Evolutionary conservation across 2,888 invertebrate species (phyloP).

Genomic region (Ectobius pallidus): DNA sequence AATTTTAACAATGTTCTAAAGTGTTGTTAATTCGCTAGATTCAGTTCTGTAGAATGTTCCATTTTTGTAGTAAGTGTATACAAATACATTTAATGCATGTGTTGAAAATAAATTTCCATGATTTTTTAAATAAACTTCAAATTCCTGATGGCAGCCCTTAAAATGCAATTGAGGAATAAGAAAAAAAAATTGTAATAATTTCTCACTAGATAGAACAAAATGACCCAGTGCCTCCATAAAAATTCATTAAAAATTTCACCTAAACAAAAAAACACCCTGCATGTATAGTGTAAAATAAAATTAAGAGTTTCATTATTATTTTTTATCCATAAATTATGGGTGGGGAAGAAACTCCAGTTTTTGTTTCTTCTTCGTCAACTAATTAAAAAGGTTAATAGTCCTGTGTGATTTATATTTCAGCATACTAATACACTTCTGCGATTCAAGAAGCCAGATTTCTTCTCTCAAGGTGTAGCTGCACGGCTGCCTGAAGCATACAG

Average conservation of each 20-base stretch:
- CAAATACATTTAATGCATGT: not conserved
- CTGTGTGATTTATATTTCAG: not conserved
- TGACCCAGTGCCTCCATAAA: not conserved
- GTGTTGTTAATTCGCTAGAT: not conserved
- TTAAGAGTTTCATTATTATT: too few species aligned
- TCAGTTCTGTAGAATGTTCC: too few species aligned
- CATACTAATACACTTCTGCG: not conserved
- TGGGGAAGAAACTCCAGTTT: not conserved
- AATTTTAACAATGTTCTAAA: not conserved
- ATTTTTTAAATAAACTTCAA: not conserved
- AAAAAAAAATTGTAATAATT: not conserved
- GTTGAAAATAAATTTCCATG: not conserved
- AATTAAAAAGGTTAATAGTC: too few species aligned
- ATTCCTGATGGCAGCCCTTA: not conserved
- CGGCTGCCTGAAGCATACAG: slow-evolving; percentile 74
- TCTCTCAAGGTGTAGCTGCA: slow-evolving; percentile 19
- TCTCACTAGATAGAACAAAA: not conserved
- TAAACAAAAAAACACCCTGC: too few species aligned
- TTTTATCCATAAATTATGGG: too few species aligned
- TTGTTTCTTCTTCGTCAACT: too few species aligned
- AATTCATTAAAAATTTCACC: not conserved
- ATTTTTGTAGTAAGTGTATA: not conserved
- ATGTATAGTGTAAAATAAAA: too few species aligned
- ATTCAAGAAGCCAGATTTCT: not conserved
- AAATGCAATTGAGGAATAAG: not conserved